Evolutionary conservation across 2,113 vertebrate genomes (phyloP), one percentile per base, ranked within the genome.

Genomic region (Chascanopsetta lugubris): DNA sequence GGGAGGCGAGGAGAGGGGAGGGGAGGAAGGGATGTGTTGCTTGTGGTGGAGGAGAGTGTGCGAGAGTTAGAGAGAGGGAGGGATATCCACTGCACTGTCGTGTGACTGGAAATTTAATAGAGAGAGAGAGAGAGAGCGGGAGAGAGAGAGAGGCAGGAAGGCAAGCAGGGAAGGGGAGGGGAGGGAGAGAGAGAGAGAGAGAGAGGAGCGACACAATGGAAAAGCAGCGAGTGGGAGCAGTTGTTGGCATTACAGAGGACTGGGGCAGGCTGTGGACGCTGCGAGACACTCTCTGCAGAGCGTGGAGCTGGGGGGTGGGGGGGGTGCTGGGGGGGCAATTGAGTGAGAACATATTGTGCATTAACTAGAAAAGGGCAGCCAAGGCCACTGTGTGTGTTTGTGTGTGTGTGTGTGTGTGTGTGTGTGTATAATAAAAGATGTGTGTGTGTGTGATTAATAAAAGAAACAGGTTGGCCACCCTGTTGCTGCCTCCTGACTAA

Each of bases 51-150:
- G 80, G n/a, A n/a, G n/a, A 62, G 75, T 54, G 83, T 68, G 83
- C 53, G 77, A 65, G 67, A 77, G 82, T 81, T 83, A 72, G 90
- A 71, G 87, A 79, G 87, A 86, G 88, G 87, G 90, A 91, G 90
- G 90, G 88, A 91, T 91, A 89, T 92, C 87, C 90, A 93, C 93
- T 93, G 93, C 93, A 94, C 93, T 93, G 93, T 92, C 92, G 93
- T 94, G 93, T 94, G 93, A 94, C 93, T 93, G 84, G 93, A 94
- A 94, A 94, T 92, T 93, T 93, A 93, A 93, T 92, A 85, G 89
- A 89, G 81, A 80, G 86, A 80, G 85, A 38, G 83, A 79, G 82
- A 25, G 57, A 55, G 63, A 30, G 82, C 58, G 29, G 69, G 29
- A 8, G 45, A 27, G 61, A 45, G 50, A 60, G 62, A 71, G 55